Evolutionary conservation across 2,113 vertebrate genomes (phyloP), one percentile per base, ranked within the genome.

Genomic region (Daubentonia madagascariensis): DNA sequence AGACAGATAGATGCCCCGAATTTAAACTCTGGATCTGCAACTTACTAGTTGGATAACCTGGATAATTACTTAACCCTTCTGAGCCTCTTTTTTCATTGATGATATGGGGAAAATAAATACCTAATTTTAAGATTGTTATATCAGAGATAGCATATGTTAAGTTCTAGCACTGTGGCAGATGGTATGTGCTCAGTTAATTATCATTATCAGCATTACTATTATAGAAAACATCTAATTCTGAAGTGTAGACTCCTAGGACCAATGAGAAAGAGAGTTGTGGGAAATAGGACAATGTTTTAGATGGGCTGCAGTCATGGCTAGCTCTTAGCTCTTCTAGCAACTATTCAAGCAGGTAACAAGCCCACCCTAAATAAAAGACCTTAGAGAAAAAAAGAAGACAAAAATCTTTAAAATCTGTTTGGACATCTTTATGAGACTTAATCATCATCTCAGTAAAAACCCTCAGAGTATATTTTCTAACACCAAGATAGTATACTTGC

Each of bases 31-130:
- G 35, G 35, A 11, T 78, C 43, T 76, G 30, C 32, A 70, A 57
- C 22, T 80, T 84, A 90, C 2, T 45, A 57, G 6, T 2, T 90
- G 28, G 28, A 78, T n/a, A 89, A 92, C 17, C n/a, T 57, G 16
- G 50, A 7, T 50, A 67, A 80, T 65, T 28, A 84, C 22, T 90
- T 78, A 79, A 73, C 7, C 45, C 78, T 90, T 86, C 54, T 43
- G 14, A 97, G 11, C 1, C 43, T 85, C 17, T 50, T 92, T 96
- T 23, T 86, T 94, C 83, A 65, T n/a, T 93, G 68, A 96, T 59
- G 95, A 91, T n/a, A 88, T 63, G 54, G 23, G 54, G 13, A 28
- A 94, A 94, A 95, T 20, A 86, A 92, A 85, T 32, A 84, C 12
- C 81, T 80, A 68, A 85, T 75, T 90, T 94, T 79, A 79, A 84